Evolutionary conservation across 2,113 vertebrate genomes (phyloP), one percentile per base, ranked within the genome.

Genomic region (Pica pica): DNA sequence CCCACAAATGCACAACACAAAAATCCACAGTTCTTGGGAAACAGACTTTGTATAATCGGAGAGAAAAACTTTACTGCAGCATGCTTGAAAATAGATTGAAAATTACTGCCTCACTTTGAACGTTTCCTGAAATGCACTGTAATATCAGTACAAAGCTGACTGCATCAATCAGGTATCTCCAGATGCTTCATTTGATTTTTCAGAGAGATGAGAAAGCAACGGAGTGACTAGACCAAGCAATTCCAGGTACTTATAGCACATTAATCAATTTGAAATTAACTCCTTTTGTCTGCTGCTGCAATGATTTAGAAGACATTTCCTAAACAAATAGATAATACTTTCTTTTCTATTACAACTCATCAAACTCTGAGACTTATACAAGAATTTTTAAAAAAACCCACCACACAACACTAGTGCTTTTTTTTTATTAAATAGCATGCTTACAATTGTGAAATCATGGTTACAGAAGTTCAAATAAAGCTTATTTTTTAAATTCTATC

Each of bases 111-210:
- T 76, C 61, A 78, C n/a, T 96, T 91, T 80, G 71, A 97, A 94
- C 83, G 87, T 65, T 74, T 95, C 88, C 53, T 98, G 96, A 98
- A 97, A 96, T 71, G 89, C 50, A 88, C 73, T 97, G 81, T 83
- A 98, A 87, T 95, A 95, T 86, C 67, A 79, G 91, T 89, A 68
- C 88, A 94, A 82, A 97, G 83, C 69, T 97, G 96, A 96, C 94
- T 93, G 71, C 94, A 97, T 98, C 95, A 60, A 97, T 98, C 97
- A 97, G 82, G 67, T 93, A 96, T 96, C 94, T 97, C 96, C 95
- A 91, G 90, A 97, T 96, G 83, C 87, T 98, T 97, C 96, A 97
- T 96, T 96, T 97, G 96, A 97, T 97, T 98, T 94, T 96, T 95
- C 94, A 91, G 93, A 95, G 94, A 97, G 89, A 98, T 98, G 95